Percentiles rank a stretch among this genome's conserved stretches.
phyloP scores from a whole-genome alignment of 2,888 invertebrate genomes.

The Galerucella calmariensis region DNA sequence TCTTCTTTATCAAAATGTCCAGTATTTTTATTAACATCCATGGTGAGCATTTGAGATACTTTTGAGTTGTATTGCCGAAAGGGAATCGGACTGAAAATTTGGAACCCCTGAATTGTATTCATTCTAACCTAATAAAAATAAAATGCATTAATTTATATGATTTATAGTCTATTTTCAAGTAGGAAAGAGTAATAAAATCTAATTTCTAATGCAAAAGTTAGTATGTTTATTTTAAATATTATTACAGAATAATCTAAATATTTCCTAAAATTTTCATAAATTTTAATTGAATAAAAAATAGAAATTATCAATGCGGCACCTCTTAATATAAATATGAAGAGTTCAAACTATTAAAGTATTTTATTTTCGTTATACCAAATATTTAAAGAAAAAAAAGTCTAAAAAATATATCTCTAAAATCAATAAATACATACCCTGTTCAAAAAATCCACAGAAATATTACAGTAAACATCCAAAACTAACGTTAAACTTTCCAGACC shows the following conservation, averaged over 20 bases:
- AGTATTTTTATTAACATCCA: constrained; percentile 78
- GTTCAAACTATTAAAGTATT: too few species aligned
- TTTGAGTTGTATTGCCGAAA: constrained; percentile 89
- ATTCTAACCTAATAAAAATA: constrained; percentile 79
- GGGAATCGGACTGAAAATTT: constrained; percentile 92
- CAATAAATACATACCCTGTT: constrained; percentile 74
- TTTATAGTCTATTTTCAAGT: too few species aligned
- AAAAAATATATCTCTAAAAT: neutral
- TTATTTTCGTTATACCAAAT: too few species aligned
- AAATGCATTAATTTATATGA: constrained; percentile 2
- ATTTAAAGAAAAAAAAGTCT: too few species aligned
- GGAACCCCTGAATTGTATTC: constrained; percentile 91
- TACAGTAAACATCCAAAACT: constrained; percentile 74
- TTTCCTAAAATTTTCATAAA: too few species aligned
- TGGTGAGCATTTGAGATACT: constrained; percentile 63
- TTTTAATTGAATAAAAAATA: too few species aligned
- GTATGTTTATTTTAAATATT: too few species aligned
- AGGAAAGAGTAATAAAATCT: too few species aligned
- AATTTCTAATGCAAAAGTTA: too few species aligned
- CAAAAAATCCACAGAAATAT: constrained; percentile 84
- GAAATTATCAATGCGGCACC: too few species aligned
- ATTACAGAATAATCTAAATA: too few species aligned
- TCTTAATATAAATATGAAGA: too few species aligned
- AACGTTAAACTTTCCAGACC: constrained; percentile 79
- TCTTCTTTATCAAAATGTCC: constrained; percentile 84